phyloP scores from a whole-genome alignment of 2,888 invertebrate species.

The Drosophila robusta region DNA sequence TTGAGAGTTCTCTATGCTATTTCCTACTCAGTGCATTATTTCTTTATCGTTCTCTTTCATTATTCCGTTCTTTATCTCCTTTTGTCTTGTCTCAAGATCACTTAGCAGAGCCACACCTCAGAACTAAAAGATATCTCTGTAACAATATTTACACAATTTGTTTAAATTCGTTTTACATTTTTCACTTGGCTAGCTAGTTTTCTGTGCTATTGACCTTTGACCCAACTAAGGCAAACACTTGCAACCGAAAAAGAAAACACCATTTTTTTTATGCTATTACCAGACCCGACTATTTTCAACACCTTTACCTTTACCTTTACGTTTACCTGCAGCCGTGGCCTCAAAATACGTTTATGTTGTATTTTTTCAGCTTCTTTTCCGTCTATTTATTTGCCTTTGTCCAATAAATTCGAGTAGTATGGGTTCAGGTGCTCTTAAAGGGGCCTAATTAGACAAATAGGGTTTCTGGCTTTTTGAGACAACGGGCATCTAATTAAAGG shows the following conservation, averaged over 20 bases:
- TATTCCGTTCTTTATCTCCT: neutral
- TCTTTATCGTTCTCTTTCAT: neutral
- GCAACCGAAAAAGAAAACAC: neutral
- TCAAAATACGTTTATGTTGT: neutral
- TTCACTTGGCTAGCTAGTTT: constrained; percentile 15
- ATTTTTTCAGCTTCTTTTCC: constrained; percentile 16
- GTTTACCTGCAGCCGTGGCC: constrained; percentile 23
- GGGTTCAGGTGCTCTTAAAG: constrained; percentile 55
- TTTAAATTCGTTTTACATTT: constrained; percentile 20
- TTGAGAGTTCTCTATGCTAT: neutral
- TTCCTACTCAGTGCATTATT: neutral
- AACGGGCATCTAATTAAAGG: constrained; percentile 65
- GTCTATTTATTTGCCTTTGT: constrained; percentile 28
- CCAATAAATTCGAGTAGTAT: constrained; percentile 40
- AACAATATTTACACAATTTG: constrained; percentile 28
- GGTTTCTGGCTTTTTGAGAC: constrained; percentile 37
- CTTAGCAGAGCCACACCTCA: constrained; percentile 17
- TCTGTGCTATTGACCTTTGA: constrained; percentile 55
- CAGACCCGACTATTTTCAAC: constrained; percentile 19
- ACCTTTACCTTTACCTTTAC: constrained; percentile 14
- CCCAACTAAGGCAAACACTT: constrained; percentile 32
- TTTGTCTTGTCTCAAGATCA: constrained; percentile 9
- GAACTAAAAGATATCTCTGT: neutral
- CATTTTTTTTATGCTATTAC: constrained; percentile 6
- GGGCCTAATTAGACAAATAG: constrained; percentile 58